A percentile compares a stretch with the other conserved stretches of the same genome.
Evolutionary conservation across 2,888 invertebrate species (phyloP).

Genomic region (Leptinotarsa haldemani): DNA sequence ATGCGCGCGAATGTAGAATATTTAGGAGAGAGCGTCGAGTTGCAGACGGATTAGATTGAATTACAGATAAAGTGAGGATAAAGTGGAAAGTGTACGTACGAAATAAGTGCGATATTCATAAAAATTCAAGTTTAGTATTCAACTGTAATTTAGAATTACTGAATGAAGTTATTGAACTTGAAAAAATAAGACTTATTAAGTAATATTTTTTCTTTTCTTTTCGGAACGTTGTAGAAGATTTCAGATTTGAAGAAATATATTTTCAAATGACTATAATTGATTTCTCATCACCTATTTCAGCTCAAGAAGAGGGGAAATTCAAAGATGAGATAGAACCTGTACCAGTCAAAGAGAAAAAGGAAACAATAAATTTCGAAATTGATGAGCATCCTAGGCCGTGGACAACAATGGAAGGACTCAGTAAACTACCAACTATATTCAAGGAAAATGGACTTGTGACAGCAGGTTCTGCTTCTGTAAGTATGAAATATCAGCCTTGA

Average conservation of each 20-base stretch:
- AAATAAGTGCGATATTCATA: no score
- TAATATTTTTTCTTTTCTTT: no score
- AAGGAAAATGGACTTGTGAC: slow-evolving; percentile 95
- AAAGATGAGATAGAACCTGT: slow-evolving; percentile 91
- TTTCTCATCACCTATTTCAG: slow-evolving; percentile 64
- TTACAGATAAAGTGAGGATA: no score
- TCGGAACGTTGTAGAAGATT: neutral
- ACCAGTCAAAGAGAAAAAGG: slow-evolving; percentile 84
- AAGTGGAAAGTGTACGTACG: no score
- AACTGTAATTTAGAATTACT: no score
- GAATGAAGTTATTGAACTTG: no score
- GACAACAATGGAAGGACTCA: slow-evolving; percentile 85
- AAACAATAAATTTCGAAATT: slow-evolving; percentile 79
- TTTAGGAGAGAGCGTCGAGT: no score
- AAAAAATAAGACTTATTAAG: no score
- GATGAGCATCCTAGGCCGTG: slow-evolving; percentile 96
- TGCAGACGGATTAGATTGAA: no score
- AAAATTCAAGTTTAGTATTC: no score
- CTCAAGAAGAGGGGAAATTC: slow-evolving; percentile 88
- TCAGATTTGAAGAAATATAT: neutral
- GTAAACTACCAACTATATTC: slow-evolving; percentile 89
- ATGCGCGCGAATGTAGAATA: no score
- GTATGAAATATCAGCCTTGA: slow-evolving; percentile 50
- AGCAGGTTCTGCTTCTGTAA: slow-evolving; percentile 94
- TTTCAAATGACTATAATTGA: neutral